phyloP scores from a whole-genome alignment of 2,888 invertebrate genomes.

The Pammene aurita region DNA sequence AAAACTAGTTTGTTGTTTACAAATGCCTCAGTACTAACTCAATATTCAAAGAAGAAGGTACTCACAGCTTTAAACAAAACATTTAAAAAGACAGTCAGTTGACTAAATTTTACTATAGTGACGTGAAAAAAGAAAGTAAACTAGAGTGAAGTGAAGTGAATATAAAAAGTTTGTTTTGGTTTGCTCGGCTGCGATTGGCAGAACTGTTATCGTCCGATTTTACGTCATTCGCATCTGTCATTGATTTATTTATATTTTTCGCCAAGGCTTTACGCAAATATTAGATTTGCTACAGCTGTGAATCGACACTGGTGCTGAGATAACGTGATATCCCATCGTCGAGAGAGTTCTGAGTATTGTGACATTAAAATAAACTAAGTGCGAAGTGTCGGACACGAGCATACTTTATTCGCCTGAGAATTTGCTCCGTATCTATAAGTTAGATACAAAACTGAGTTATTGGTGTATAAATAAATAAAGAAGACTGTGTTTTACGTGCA shows the following conservation, averaged over 20 bases:
- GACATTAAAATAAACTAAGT: conserved; percentile 34
- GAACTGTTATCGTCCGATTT: conserved; percentile 68
- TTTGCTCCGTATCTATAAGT: conserved; percentile 20
- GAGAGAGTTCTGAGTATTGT: conserved; percentile 41
- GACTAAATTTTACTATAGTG: conserved; percentile 37
- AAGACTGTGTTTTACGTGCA: conserved; percentile 17
- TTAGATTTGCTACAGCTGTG: conserved; percentile 27
- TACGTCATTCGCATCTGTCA: conserved; percentile 68
- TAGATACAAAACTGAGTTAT: conserved; percentile 22
- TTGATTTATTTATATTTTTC: conserved; percentile 69
- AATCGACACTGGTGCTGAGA: conserved; percentile 36
- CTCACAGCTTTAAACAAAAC: conserved; percentile 1
- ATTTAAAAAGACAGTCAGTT: conserved; percentile 20
- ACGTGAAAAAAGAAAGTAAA: conserved; percentile 36
- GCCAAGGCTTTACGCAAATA: conserved; percentile 49
- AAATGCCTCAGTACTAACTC: conserved; percentile 48
- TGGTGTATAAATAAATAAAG: conserved; percentile 13
- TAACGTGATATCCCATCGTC: conserved; percentile 42
- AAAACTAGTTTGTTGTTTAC: conserved; percentile 50
- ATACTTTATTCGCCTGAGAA: conserved; percentile 16
- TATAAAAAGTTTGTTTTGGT: conserved; percentile 53
- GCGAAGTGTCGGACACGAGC: conserved; percentile 45
- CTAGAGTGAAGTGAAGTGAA: conserved; percentile 47
- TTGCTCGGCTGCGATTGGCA: conserved; percentile 62
- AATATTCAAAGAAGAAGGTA: conserved; percentile 45